These are phyloP conservation scores for Tachypleus tridentatus DNA, from an alignment of 1,140 invertebrate genomes.

Conservation along the genomic window DNA sequence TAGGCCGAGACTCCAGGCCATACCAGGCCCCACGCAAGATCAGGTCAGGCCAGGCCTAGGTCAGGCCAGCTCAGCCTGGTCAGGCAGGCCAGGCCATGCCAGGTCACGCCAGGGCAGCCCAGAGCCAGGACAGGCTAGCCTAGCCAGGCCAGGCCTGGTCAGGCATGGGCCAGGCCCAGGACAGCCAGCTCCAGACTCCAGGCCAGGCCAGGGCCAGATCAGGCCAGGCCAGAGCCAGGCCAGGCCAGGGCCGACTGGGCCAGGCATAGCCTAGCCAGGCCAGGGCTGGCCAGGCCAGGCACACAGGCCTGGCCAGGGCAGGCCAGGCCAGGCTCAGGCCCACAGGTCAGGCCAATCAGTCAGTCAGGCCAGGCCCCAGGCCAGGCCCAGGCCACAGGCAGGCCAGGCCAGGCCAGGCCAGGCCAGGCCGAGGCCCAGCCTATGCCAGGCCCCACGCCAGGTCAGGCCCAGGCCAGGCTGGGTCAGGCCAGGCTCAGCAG, in stretches of 20 bases:
- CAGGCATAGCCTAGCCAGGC: slow-evolving; percentile 18
- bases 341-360: slow-evolving; percentile 27
- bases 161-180: slow-evolving; percentile 19
- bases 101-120: slow-evolving; percentile 17
- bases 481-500: no score
- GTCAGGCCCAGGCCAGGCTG: no score
- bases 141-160: slow-evolving; percentile 16
- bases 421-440: slow-evolving; percentile 25
- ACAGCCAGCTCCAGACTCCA: slow-evolving; percentile 13
- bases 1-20: slow-evolving; percentile 23
- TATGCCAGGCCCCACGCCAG: slow-evolving; percentile 23
- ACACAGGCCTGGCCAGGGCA: slow-evolving; percentile 21
- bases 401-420: slow-evolving; percentile 22
- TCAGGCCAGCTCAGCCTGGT: slow-evolving; percentile 15
- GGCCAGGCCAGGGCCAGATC: no score
- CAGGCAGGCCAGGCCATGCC: slow-evolving; percentile 17
- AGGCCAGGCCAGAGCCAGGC: slow-evolving; percentile 21
- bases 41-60: slow-evolving; percentile 13
- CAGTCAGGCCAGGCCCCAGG: slow-evolving; percentile 26
- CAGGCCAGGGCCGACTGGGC: slow-evolving; percentile 17
- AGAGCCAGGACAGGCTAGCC: no score
- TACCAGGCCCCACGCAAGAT: slow-evolving; percentile 21
- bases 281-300: slow-evolving; percentile 20
- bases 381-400: slow-evolving; percentile 21
- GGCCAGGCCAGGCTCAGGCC: slow-evolving; percentile 25